Percentiles rank a stretch among this genome's conserved stretches.
These are phyloP conservation scores for Psittacula cyanocephala DNA, from an alignment of 2,113 vertebrate species.

Conservation along the genomic window DNA sequence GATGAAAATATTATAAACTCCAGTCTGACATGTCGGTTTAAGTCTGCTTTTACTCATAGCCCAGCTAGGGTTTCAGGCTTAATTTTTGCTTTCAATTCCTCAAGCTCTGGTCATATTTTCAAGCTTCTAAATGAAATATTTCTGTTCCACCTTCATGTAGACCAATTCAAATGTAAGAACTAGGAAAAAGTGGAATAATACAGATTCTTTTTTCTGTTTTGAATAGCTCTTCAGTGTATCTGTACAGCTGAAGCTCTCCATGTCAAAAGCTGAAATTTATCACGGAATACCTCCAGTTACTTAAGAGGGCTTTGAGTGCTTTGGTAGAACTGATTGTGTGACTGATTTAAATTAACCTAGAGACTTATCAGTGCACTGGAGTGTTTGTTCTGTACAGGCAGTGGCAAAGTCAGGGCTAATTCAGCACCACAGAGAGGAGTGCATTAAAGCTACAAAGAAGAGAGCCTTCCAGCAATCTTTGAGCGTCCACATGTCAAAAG, in stretches of 20 bases:
- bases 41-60: not conserved
- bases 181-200: not conserved
- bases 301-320: not conserved
- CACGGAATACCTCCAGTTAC: not conserved
- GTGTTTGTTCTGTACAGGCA: accelerated
- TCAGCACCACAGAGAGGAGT: not conserved
- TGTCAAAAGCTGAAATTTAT: not conserved
- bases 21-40: not conserved
- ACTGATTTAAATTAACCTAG: not conserved
- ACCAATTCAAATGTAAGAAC: not conserved
- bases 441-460: not conserved
- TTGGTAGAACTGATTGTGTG: not conserved
- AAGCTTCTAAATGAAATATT: not conserved
- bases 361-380: not conserved
- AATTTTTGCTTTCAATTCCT: not conserved
- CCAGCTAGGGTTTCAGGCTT: not conserved
- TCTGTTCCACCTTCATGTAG: not conserved
- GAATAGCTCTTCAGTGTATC: not conserved
- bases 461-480: not conserved
- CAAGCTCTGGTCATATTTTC: not conserved
- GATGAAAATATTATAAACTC: not conserved
- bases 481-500: not conserved
- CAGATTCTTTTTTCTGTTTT: not conserved
- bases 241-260: not conserved
- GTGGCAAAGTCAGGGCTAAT: not conserved